phyloP scores from a whole-genome alignment of 2,797 vertebrate genomes.

The Coendou prehensilis region DNA sequence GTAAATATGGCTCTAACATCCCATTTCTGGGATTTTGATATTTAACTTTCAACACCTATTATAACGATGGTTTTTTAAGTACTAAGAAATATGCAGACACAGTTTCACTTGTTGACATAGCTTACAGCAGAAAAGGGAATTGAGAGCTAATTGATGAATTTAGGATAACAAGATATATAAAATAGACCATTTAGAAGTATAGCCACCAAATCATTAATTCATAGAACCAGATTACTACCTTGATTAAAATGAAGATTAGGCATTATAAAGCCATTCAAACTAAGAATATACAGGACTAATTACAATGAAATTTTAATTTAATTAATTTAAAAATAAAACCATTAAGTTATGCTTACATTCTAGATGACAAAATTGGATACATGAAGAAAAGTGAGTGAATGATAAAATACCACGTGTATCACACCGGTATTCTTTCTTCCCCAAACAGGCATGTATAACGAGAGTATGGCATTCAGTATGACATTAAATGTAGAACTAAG shows the following conservation, averaged over 20 bases:
- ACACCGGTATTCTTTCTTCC: not conserved
- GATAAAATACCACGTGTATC: not conserved
- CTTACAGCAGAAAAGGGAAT: not conserved
- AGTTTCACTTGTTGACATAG: not conserved
- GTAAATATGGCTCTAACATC: slow-evolving; percentile 48
- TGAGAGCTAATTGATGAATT: not conserved
- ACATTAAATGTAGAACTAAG: not conserved
- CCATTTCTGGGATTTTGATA: slow-evolving; percentile 28
- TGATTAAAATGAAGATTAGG: not conserved
- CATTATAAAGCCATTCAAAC: not conserved
- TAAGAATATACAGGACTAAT: not conserved
- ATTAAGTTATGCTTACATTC: not conserved
- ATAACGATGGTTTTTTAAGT: not conserved
- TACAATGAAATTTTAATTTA: slow-evolving; percentile 16
- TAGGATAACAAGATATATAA: not conserved
- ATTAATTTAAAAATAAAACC: slow-evolving; percentile 17
- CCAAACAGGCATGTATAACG: not conserved
- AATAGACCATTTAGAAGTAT: not conserved
- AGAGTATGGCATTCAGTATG: not conserved
- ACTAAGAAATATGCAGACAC: slow-evolving; percentile 9
- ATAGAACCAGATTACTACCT: not conserved
- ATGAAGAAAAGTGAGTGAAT: not conserved
- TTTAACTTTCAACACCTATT: not conserved
- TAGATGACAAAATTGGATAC: not conserved
- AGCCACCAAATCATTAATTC: not conserved